Percentiles rank a stretch among this genome's conserved stretches.
These are phyloP conservation scores for Eptatretus burgeri DNA, from an alignment of 2,113 vertebrate genomes.

Conservation along the genomic window DNA sequence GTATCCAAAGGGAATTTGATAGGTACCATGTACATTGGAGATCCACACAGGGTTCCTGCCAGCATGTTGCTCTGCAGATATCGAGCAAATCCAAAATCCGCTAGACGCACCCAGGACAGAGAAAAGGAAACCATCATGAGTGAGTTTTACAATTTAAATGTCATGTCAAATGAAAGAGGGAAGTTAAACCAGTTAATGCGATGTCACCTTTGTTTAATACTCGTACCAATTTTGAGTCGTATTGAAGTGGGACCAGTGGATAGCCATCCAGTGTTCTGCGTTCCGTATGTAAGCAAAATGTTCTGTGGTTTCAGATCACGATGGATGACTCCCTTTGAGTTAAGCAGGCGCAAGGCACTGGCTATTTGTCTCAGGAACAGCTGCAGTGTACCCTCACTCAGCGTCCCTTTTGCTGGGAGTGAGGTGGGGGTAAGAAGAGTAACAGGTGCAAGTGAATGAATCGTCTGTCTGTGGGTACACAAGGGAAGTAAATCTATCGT, in stretches of 20 bases:
- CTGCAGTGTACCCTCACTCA: conserved; percentile 81
- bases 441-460: no score
- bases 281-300: conserved; percentile 26
- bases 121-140: background rate
- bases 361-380: conserved; percentile 73
- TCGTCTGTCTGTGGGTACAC: no score
- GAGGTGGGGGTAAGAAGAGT: background rate
- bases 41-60: conserved; percentile 74
- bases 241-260: no score
- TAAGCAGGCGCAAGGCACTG: conserved; percentile 55
- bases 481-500: no score
- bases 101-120: conserved; percentile 17
- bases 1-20: background rate
- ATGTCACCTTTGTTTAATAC: background rate
- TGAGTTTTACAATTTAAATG: no score
- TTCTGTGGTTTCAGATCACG: conserved; percentile 88
- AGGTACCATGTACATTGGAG: conserved; percentile 94
- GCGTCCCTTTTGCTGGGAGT: conserved; percentile 39
- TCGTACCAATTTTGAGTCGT: background rate
- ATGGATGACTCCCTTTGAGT: conserved; percentile 69
- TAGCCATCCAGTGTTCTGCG: no score
- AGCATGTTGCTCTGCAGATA: conserved; percentile 76
- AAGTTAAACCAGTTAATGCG: no score
- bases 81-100: conserved; percentile 80
- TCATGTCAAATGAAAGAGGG: no score